Conservation (phyloP, 2,113 vertebrate genomes). For the Zosterops japonicus region DNA sequence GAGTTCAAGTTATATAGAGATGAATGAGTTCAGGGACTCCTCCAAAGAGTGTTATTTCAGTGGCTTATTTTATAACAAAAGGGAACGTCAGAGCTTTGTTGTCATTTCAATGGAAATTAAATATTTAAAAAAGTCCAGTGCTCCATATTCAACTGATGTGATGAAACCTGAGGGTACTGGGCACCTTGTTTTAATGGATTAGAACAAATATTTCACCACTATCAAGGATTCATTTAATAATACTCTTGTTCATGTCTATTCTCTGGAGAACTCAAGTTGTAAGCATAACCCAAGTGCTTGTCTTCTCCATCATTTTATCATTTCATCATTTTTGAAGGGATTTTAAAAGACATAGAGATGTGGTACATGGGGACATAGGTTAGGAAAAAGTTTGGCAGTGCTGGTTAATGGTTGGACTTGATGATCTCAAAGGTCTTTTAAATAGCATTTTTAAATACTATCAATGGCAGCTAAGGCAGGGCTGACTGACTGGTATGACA, state of each 20-base stretch:
- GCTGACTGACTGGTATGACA: neutral
- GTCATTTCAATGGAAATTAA: neutral
- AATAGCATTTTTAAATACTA: neutral
- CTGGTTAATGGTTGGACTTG: neutral
- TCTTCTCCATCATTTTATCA: neutral
- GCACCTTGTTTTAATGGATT: neutral
- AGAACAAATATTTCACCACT: neutral
- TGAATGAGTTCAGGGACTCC: neutral
- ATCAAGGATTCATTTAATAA: neutral
- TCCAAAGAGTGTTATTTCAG: neutral
- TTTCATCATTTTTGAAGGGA: neutral
- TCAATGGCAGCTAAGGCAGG: neutral
- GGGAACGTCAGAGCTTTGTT: neutral
- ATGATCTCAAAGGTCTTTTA: neutral
- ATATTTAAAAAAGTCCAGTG: neutral
- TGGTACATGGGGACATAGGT: neutral
- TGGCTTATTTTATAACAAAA: neutral
- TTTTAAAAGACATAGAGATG: neutral
- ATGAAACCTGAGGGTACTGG: neutral
- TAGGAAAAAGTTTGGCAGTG: neutral
- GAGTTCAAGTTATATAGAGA: conserved; percentile 4
- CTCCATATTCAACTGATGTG: neutral
- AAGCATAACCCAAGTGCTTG: neutral
- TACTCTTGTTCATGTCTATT: neutral
- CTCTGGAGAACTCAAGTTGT: neutral